phyloP scores from a whole-genome alignment of 2,888 invertebrate species.

The Apoderus coryli region DNA sequence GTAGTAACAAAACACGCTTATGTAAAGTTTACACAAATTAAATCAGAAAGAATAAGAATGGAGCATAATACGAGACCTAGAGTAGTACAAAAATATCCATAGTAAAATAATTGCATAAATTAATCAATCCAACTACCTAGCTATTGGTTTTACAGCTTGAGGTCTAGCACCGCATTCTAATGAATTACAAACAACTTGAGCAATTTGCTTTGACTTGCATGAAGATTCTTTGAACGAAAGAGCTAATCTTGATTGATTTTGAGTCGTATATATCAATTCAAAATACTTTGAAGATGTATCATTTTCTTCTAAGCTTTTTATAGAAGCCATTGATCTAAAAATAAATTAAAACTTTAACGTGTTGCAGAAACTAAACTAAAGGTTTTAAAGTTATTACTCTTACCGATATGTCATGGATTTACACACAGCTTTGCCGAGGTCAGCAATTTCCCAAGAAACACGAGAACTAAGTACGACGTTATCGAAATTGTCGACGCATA shows the following conservation, averaged over 20 bases:
- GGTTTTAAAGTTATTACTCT: too few relatives aligned
- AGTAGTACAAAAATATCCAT: slow-evolving; percentile 4
- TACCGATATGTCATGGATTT: slow-evolving; percentile 63
- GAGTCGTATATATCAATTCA: slow-evolving; percentile 43
- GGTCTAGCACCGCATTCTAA: slow-evolving; percentile 59
- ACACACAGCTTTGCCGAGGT: slow-evolving; percentile 62
- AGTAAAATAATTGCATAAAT: slow-evolving; percentile 1
- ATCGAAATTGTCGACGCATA: slow-evolving; percentile 55
- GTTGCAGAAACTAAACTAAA: too few relatives aligned
- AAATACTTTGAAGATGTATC: slow-evolving; percentile 33
- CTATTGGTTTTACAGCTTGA: slow-evolving; percentile 46
- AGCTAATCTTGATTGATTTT: slow-evolving; percentile 41
- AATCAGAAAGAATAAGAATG: too few relatives aligned
- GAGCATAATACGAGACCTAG: too few relatives aligned
- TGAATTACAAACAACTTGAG: slow-evolving; percentile 50
- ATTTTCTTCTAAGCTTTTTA: slow-evolving; percentile 16
- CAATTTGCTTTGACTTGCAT: slow-evolving; percentile 47
- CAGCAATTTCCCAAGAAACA: slow-evolving; percentile 47
- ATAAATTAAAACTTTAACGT: too few relatives aligned
- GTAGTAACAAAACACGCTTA: too few relatives aligned
- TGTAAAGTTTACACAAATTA: too few relatives aligned
- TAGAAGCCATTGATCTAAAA: slow-evolving; percentile 21
- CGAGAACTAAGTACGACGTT: slow-evolving; percentile 42
- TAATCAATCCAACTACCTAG: slow-evolving; percentile 39
- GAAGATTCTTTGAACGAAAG: slow-evolving; percentile 49